Base-by-base conservation (phyloP, 2,888 invertebrate species). In the Clusia tigrina region DNA sequence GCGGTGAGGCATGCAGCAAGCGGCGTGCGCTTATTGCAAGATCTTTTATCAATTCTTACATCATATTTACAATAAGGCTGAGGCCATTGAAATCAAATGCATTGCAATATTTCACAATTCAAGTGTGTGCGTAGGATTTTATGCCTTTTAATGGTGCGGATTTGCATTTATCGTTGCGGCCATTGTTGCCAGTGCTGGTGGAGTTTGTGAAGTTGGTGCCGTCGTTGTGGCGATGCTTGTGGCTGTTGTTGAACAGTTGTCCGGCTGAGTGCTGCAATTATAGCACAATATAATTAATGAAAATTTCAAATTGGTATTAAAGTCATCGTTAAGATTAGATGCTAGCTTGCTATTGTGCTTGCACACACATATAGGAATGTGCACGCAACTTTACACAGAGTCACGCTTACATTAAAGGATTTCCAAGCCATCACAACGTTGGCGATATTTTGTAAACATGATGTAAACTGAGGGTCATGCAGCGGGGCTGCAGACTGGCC, bases 31-130 rank as follows among this genome's bases (percentile, higher is more conserved):
- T 5, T 42, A n/a, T n/a, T 6, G 42, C 3, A 6, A 48, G 48
- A 48, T 48, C 48, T 48, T 48, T 48, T 48, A 48, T 48, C 48
- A 48, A 48, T 48, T 18, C 66, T 71, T 70, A 68, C 73, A 74
- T 74, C 71, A 77, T 67, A 64, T 67, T 67, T 69, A 69, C 64
- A 70, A 66, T 70, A 66, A 6, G 62, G 69, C 65, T 60, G 64
- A 58, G 60, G 67, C 70, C 65, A 69, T 70, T 67, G 74, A 77
- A 76, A 76, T 73, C 74, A 73, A 71, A 73, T 71, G 77, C 77
- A 74, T 74, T 74, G 77, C 77, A 74, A 77, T 74, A 74, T 69
- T 73, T 77, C 76, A 77, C 74, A 69, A 72, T 76, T 70, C 64
- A 63, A 15, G 52, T 37, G 67, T 54, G 55, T 73, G 74, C 74